Percentiles rank a stretch among this genome's conserved stretches.
These are phyloP conservation scores for Panthera uncia DNA, from an alignment of 2,113 vertebrate species.

Conservation along the genomic window DNA sequence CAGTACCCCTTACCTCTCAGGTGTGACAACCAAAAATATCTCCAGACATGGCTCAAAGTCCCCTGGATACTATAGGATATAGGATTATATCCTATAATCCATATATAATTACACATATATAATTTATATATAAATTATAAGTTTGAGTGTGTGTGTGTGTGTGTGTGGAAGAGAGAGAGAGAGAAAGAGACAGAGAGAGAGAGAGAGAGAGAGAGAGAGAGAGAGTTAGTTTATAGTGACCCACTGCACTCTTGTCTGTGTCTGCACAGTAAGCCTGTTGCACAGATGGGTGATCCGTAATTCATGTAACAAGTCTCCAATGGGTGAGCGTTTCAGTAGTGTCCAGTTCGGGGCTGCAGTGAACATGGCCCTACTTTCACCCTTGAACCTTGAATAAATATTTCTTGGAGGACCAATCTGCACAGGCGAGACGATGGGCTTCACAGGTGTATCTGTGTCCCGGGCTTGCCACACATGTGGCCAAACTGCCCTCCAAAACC, in stretches of 20 bases:
- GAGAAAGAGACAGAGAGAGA: too few species aligned
- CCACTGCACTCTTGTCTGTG: neutral
- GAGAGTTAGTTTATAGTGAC: neutral
- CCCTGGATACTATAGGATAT: too few species aligned
- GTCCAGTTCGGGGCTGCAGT: neutral
- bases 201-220: neutral
- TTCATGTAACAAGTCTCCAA: too few species aligned
- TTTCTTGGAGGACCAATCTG: neutral
- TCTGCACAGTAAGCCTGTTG: neutral
- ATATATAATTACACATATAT: too few species aligned
- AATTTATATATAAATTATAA: too few species aligned
- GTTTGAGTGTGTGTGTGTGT: too few species aligned
- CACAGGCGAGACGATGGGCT: neutral
- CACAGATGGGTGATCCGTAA: too few species aligned
- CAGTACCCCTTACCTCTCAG: neutral
- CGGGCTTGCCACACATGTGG: neutral
- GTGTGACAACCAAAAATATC: neutral
- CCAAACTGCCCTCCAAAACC: neutral
- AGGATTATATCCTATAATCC: too few species aligned
- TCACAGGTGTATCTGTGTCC: neutral
- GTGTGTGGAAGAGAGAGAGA: too few species aligned
- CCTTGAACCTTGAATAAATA: neutral
- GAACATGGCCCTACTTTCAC: neutral
- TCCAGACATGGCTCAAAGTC: neutral
- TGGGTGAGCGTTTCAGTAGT: neutral